Base-by-base conservation (phyloP, 2,888 invertebrate species). In the Thumatha senex region DNA sequence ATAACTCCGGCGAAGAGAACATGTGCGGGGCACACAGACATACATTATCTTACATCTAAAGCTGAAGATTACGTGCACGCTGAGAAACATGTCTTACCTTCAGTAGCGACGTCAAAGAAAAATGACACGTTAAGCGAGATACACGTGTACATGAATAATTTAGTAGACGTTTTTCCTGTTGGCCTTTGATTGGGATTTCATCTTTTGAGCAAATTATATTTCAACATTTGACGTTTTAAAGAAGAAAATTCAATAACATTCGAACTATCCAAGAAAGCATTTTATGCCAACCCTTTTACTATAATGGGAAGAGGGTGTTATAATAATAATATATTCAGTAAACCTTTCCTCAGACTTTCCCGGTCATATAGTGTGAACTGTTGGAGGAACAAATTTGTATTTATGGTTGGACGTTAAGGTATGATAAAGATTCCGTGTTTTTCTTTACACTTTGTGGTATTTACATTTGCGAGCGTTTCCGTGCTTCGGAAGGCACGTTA, bases 91-190 rank as follows among this genome's bases (percentile, higher is more conserved):
- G 58, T 41, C 34, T 43, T 34, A 58, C 64, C 46, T 59, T 47
- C 43, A 53, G 57, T 53, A 55, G 57, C 61, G 49, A 56, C 39
- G 44, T 52, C 38, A 50, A 65, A 55, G 71, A 70, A 71, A 71
- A 73, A 73, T 73, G 68, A 71, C 62, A 64, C 73, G 69, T 51
- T 70, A 71, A 73, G 63, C 72, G 64, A 67, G 68, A 70, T 68
- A 71, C 72, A 67, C 63, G 66, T 58, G 62, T 63, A 58, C 60
- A 72, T 72, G 72, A 73, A 72, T 72, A 73, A 72, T 72, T 72
- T 71, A 72, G 61, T 64, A 60, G 54, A 36, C 51, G 58, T 61
- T 56, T 61, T 55, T 60, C 53, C 65, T 47, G 54, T 24, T 24
- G 18, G 18, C 18, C 5, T 24, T 24, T 24, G 18, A 24, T 24